Conservation (phyloP, 2,797 vertebrate genomes). For the Triplophysa yarkandensis region DNA sequence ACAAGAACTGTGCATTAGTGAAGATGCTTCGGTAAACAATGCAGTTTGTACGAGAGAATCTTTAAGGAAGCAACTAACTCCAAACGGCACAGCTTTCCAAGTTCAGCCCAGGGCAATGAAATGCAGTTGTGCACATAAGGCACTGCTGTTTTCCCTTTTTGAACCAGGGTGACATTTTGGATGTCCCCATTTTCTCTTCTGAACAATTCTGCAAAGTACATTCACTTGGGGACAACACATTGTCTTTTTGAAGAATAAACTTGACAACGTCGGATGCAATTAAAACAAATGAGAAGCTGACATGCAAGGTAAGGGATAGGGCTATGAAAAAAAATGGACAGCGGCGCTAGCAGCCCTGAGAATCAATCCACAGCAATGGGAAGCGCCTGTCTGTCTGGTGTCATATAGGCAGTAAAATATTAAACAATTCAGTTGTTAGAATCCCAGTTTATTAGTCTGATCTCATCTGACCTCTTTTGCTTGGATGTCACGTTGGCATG, state of each 20-base stretch:
- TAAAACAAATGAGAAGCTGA: slow-evolving; percentile 55
- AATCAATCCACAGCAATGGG: slow-evolving; percentile 51
- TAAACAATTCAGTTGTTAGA: slow-evolving; percentile 62
- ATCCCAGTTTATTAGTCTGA: slow-evolving; percentile 65
- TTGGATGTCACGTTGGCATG: slow-evolving; percentile 76
- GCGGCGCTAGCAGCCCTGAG: not conserved
- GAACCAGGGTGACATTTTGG: slow-evolving; percentile 41
- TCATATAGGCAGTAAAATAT: slow-evolving; percentile 60
- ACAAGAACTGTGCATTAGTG: not conserved
- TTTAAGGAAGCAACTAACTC: slow-evolving; percentile 33
- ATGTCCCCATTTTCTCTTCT: slow-evolving; percentile 35
- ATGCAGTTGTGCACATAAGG: slow-evolving; percentile 45
- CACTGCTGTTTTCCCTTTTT: slow-evolving; percentile 9
- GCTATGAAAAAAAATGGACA: not conserved
- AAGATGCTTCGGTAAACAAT: slow-evolving; percentile 7
- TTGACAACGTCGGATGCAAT: slow-evolving; percentile 62
- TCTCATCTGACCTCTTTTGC: slow-evolving; percentile 76
- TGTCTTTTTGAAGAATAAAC: slow-evolving; percentile 31
- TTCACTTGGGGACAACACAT: slow-evolving; percentile 28
- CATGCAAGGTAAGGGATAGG: slow-evolving; percentile 56
- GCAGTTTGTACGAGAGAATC: not conserved
- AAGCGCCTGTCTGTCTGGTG: slow-evolving; percentile 28
- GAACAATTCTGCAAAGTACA: slow-evolving; percentile 17
- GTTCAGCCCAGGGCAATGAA: slow-evolving; percentile 28
- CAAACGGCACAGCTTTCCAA: slow-evolving; percentile 20